Base-by-base conservation (phyloP, 1,140 invertebrate species). In the Leptopilina clavipes region DNA sequence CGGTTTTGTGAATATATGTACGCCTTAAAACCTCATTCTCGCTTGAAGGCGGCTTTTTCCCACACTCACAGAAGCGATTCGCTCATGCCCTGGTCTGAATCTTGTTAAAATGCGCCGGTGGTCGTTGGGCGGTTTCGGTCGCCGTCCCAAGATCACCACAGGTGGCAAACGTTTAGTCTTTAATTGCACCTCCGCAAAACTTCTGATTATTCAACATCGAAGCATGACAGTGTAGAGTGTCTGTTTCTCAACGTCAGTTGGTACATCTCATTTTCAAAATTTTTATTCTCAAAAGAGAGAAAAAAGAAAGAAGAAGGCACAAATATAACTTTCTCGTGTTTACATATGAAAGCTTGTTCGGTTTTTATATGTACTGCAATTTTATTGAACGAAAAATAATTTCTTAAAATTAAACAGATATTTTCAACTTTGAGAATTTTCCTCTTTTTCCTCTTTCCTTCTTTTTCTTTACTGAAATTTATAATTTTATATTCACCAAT, bases 131-230 rank as follows among this genome's bases (percentile, higher is more conserved):
- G 71, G 52, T 18, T 40, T 37, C 22, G 25, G 71, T 31, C 59
- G 3, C n/a, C 22, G 25, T 31, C 72, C 76, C 54, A 70, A 75
- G 70, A 82, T 82, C 76, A 79, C 82, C 76, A 77, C 81, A 72
- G 82, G 82, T 84, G 83, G 79, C 81, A 82, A 65, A 77, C 78
- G 77, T 80, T 85, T 84, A 83, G 74, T 71, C 77, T 82, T 81
- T 85, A 83, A 86, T 82, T 82, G 77, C 74, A 75, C 75, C 75
- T 65, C 19, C 25, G 59, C 59, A 65, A 22, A 65, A 37, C 59
- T 65, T 6, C 59, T 65, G 59, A 65, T 65, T 65, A 65, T 65
- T 65, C 59, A 65, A 65, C 59, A 65, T 65, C 25, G 22, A 65
- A 65, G 25, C 59, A n/a, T 65, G 59, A 37, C 59, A 65, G 56